These are phyloP conservation scores for Cyrtonyx montezumae DNA, from an alignment of 2,113 vertebrate genomes.

Conservation along the genomic window DNA sequence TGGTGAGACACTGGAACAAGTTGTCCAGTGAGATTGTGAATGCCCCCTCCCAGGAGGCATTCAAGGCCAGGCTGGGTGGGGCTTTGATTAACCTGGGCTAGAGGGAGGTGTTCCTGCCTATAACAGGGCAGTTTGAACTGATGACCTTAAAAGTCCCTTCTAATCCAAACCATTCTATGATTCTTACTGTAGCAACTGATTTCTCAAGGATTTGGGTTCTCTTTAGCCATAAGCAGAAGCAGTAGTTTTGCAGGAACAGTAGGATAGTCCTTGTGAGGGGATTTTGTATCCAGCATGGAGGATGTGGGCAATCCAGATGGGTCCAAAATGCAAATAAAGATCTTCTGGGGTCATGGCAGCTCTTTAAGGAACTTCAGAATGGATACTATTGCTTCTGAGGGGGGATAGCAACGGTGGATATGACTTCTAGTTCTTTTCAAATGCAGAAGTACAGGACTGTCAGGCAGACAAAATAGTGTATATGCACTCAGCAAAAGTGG, in stretches of 20 bases:
- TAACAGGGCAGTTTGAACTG: no score
- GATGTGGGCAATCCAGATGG: neutral
- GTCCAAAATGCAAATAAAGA: neutral
- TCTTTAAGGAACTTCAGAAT: neutral
- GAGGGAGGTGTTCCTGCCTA: no score
- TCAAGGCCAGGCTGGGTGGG: no score
- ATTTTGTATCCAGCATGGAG: neutral
- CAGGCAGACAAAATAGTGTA: neutral
- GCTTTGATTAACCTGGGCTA: no score
- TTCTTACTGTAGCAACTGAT: neutral
- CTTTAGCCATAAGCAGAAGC: neutral
- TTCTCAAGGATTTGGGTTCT: neutral
- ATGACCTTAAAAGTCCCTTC: no score
- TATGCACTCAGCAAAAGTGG: neutral
- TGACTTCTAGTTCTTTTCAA: neutral
- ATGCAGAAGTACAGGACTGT: neutral
- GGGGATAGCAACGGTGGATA: neutral
- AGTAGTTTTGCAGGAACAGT: neutral
- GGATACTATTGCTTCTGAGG: neutral
- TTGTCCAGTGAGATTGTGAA: no score
- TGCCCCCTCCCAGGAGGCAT: no score
- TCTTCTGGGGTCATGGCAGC: neutral
- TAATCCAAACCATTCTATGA: no score
- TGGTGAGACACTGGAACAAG: no score
- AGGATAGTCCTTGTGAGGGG: neutral